Base-by-base conservation (phyloP, 1,140 invertebrate species). In the Ericerus pela region DNA sequence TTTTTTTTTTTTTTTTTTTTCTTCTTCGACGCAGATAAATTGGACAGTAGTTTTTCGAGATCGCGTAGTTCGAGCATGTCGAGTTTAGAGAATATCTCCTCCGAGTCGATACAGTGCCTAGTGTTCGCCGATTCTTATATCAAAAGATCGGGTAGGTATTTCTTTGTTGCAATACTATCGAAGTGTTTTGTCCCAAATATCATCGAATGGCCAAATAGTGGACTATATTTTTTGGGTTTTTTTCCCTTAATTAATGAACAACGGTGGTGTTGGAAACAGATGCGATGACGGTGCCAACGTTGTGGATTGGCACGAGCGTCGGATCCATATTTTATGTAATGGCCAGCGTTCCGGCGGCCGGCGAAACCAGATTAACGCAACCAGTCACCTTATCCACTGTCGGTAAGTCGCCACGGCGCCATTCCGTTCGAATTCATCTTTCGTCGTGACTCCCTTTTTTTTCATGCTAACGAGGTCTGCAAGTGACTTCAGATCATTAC, bases 1-100 rank as follows among this genome's bases (percentile, higher is more conserved):
- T 55, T 55, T 47, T 53, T 20, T 54, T 33, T 29, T 36, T 36
- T 37, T 33, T 28, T 53, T 29, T n/a, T 33, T 20, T 16, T 58
- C 38, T n/a, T 18, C 20, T 18, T 18, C 18, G 38, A 29, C 60
- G 29, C 78, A 95, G 92, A 96, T 76, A 94, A 94, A 78, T 79
- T 90, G 75, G 92, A 96, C 75, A 90, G 82, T 69, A 89, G 88
- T 63, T 96, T 96, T 75, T 92, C 91, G 66, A 79, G 91, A 69
- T 96, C 92, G 63, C 80, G 92, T 65, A 94, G 90, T 70, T 95
- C 90, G 68, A 93, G 88, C 73, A 94, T 95, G 82, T 94, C 90
- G 61, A 96, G 91, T 72, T 76, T 96, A 67, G 94, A 96, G 73
- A 95, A 93, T 76, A 93, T 95, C 71, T 85, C 82, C 63, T 85